Evolutionary conservation across 2,113 vertebrate species (phyloP), one percentile per base, ranked within the genome.

Genomic region (Ammodramus savannarum): DNA sequence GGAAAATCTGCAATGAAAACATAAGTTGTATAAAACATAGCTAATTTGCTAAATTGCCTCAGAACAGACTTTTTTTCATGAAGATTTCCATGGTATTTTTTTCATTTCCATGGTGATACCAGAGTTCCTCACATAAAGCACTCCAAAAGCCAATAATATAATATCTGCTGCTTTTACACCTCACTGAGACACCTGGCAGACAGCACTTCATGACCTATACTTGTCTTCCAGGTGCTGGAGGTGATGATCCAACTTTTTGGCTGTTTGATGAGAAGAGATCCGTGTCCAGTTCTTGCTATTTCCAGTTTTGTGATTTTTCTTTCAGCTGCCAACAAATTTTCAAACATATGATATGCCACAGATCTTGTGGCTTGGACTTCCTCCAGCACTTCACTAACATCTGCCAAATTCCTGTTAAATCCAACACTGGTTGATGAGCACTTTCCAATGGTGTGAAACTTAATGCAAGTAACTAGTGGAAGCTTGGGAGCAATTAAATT

Each of bases 401-500:
- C 96, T 95, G 96, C 96, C 95, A 96, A 96, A 96, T 95, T 97
- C 78, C 94, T 91, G 87, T 82, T 97, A 91, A 91, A 94, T 79
- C 59, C 95, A 95, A 15, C 78, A 54, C 87, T 83, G 49, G 87
- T 7, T 95, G 96, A 96, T 93, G 82, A 96, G 87, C 82, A 58
- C 85, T 96, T 95, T 91, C 95, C 3, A n/a, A 83, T 55, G 59
- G 95, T 85, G 91, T 96, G 93, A 96, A 97, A 96, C 89, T 90
- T 94, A 95, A 95, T 83, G 89, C 71, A 94, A 96, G 89, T 89
- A 96, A 96, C 95, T 91, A 93, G 78, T 63, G 85, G 94, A 83
- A 94, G 85, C 91, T 96, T 89, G 96, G 93, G 96, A 96, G 85
- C 89, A 96, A 96, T 97, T 96, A 97, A 93, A 97, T 96, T 96